Base-by-base conservation (phyloP, 2,113 vertebrate species). In the Nettapus auritus region DNA sequence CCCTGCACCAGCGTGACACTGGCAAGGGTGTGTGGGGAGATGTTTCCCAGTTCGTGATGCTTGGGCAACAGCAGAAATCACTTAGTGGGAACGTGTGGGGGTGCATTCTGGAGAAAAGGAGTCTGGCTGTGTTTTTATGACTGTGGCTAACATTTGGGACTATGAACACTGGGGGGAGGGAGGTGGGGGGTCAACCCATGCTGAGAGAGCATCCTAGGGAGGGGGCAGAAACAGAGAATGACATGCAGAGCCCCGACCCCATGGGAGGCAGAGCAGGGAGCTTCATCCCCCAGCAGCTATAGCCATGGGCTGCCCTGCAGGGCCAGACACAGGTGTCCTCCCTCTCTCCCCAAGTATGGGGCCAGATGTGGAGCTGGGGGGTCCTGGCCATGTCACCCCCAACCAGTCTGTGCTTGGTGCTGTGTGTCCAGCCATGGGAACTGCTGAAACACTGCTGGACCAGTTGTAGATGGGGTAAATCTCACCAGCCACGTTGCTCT, bases 401-500 rank as follows among this genome's bases (percentile, higher is more conserved):
- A 7, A 1, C 3, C 13, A 26, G 42, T 25, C 59, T 52, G 36
- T 34, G 28, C 57, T 48, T 5, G 46, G 19, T 20, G 50, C 26
- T 63, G 60, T 15, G 52, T 2, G 2, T 52, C 42, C 40, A 25
- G 59, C 11, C 2, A 1, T 1, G 23, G 11, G 4, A 14, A 33
- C 25, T 17, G 46, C 56, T 40, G 26, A 70, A 73, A 60, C 40
- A 82, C 63, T 38, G 3, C 0, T 0, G 4, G 16, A 76, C 48
- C 75, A 67, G 22, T 3, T 33, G 42, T 25, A 31, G 56, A 13
- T 2, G 20, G 4, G 7, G 20, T 62, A 85, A 55, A 55, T 4
- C 20, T 60, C 0, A 0, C 62, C 70, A 33, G 69, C 68, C 82
- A 25, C 0, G 2, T 38, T 42, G 29, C 73, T 25, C 28, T 31